Evolutionary conservation across 2,797 vertebrate species (phyloP).

Genomic region (Psittacula derbiana): DNA sequence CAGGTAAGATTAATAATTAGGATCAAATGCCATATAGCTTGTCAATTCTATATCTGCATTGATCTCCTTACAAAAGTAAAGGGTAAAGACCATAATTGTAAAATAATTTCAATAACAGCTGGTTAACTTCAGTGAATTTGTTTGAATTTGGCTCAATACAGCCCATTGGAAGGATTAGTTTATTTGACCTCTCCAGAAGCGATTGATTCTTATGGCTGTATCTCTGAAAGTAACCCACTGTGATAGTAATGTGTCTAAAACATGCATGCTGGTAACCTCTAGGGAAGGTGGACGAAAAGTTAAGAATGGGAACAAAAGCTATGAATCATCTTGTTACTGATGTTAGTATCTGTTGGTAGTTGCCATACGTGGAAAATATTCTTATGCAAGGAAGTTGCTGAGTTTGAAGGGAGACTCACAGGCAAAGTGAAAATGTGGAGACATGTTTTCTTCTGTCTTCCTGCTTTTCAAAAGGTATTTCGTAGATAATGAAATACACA

Average conservation of each 20-base stretch:
- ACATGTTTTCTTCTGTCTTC: background rate
- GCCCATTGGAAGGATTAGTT: background rate
- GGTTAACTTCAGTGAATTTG: background rate
- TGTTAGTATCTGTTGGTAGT: background rate
- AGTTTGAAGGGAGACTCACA: background rate
- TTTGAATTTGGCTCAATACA: background rate
- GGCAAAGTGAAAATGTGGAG: background rate
- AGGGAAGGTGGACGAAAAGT: background rate
- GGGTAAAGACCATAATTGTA: background rate
- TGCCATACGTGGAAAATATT: background rate
- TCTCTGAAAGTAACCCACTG: background rate
- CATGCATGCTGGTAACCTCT: background rate
- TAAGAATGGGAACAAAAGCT: background rate
- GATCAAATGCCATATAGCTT: background rate
- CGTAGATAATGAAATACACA: background rate
- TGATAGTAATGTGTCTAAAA: background rate
- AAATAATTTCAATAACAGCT: background rate
- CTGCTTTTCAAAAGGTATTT: background rate
- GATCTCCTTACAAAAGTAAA: background rate
- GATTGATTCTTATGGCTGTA: background rate
- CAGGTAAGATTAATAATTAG: background rate
- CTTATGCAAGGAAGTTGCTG: background rate
- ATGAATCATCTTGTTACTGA: background rate
- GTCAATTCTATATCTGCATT: background rate
- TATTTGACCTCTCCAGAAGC: background rate